Conservation (phyloP, 2,888 invertebrate species). For the Julus scanicus region DNA sequence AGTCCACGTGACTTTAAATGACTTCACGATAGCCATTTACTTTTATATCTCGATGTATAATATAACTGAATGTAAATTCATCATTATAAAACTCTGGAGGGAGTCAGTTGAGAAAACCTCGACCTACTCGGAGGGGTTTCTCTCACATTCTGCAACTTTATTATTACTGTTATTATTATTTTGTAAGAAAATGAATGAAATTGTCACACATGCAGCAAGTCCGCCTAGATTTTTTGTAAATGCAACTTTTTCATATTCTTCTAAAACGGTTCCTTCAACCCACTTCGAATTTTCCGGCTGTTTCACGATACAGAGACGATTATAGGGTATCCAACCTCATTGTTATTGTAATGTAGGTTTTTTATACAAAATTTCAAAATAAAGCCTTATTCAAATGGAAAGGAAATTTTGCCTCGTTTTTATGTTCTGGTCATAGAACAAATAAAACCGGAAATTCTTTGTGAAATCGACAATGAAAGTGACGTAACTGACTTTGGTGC, state of each 20-base stretch:
- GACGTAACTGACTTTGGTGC: neutral
- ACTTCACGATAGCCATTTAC: too few species aligned
- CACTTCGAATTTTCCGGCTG: conserved; percentile 21
- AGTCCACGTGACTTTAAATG: neutral
- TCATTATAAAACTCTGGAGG: too few species aligned
- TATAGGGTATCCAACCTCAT: conserved; percentile 15
- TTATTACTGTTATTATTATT: neutral
- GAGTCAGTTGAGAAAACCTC: too few species aligned
- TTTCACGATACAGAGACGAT: conserved; percentile 5
- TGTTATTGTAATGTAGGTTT: neutral
- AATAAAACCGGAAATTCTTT: conserved; percentile 3
- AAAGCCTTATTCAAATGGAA: neutral
- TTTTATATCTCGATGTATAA: too few species aligned
- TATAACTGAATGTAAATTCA: too few species aligned
- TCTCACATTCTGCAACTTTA: neutral
- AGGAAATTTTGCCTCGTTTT: neutral
- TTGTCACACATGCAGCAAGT: conserved; percentile 18
- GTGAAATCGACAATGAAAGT: conserved; percentile 33
- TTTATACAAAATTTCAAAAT: neutral
- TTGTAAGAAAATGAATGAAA: neutral
- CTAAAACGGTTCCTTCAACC: conserved; percentile 43
- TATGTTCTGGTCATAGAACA: neutral
- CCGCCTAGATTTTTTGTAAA: conserved; percentile 15
- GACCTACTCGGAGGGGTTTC: neutral
- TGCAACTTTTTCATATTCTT: neutral